A percentile compares a stretch with the other conserved stretches of the same genome.
phyloP scores from a whole-genome alignment of 2,113 vertebrate species.

The Coryphaenoides rupestris region DNA sequence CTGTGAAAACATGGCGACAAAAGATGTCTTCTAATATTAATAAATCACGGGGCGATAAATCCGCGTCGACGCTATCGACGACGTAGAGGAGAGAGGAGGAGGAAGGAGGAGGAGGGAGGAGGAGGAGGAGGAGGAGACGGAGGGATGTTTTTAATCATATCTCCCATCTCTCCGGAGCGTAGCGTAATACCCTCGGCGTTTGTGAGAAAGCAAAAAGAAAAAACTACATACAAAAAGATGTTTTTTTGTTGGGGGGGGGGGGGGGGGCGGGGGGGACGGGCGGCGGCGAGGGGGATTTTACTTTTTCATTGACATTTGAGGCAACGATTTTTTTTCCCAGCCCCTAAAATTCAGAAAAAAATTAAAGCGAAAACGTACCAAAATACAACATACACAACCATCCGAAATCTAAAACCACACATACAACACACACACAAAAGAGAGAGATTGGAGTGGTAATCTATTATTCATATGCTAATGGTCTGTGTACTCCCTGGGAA shows the following conservation, averaged over 20 bases:
- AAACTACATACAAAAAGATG: too few relatives aligned
- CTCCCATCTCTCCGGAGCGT: constrained; percentile 63
- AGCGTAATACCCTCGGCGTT: constrained; percentile 69
- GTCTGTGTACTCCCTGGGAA: constrained; percentile 47
- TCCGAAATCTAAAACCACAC: too few relatives aligned
- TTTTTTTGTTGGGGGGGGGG: too few relatives aligned
- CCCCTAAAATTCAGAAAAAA: constrained; percentile 40
- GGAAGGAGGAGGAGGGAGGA: too few relatives aligned
- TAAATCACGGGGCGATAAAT: constrained; percentile 70
- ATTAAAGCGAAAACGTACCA: neutral
- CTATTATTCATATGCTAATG: constrained; percentile 63
- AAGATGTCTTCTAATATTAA: constrained; percentile 71
- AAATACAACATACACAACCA: neutral
- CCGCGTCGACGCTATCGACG: too few relatives aligned
- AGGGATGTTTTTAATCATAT: constrained; percentile 65
- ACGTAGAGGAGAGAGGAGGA: too few relatives aligned
- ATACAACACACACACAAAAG: too few relatives aligned
- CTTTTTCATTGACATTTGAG: constrained; percentile 65
- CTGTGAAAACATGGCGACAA: constrained; percentile 65
- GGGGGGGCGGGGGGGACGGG: too few relatives aligned
- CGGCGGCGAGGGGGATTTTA: constrained; percentile 51
- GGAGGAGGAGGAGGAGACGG: too few relatives aligned
- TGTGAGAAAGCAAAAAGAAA: constrained; percentile 60
- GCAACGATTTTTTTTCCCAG: too few relatives aligned
- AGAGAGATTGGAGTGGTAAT: constrained; percentile 31